phyloP scores from a whole-genome alignment of 2,888 invertebrate species.

The Tanytarsus gracilentus region DNA sequence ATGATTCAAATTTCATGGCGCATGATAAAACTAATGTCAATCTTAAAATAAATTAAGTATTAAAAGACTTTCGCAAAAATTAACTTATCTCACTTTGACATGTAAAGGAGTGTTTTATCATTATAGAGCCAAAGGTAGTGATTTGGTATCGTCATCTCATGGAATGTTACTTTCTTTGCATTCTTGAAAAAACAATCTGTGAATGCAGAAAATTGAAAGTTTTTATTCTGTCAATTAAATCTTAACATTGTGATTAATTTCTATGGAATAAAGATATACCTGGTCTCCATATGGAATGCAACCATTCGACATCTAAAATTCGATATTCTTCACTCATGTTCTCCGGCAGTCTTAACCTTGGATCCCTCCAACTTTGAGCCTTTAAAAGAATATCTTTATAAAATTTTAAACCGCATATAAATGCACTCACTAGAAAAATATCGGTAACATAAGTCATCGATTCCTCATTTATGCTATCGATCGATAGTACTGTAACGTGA shows the following conservation, averaged over 20 bases:
- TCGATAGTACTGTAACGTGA: constrained; percentile 79
- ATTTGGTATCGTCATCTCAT: constrained; percentile 90
- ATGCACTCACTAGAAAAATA: constrained; percentile 74
- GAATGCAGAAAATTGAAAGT: no score
- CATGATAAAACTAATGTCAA: constrained; percentile 82
- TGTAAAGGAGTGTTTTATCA: constrained; percentile 82
- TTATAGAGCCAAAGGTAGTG: constrained; percentile 88
- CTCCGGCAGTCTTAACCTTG: constrained; percentile 77
- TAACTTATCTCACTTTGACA: constrained; percentile 66
- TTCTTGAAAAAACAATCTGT: constrained; percentile 93
- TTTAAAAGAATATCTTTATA: background rate
- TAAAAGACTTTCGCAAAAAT: background rate
- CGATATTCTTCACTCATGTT: constrained; percentile 89
- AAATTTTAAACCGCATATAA: background rate
- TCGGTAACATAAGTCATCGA: constrained; percentile 94
- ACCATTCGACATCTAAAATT: constrained; percentile 81
- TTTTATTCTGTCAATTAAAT: no score
- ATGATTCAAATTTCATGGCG: constrained; percentile 89
- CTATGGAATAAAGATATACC: no score
- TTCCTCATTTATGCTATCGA: constrained; percentile 93
- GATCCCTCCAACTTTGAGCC: constrained; percentile 80
- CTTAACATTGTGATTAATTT: no score
- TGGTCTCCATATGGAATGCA: constrained; percentile 84
- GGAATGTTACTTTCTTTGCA: constrained; percentile 82
- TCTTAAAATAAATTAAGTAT: constrained; percentile 45